phyloP scores from a whole-genome alignment of 2,888 invertebrate genomes.

The Drosophila limbata region DNA sequence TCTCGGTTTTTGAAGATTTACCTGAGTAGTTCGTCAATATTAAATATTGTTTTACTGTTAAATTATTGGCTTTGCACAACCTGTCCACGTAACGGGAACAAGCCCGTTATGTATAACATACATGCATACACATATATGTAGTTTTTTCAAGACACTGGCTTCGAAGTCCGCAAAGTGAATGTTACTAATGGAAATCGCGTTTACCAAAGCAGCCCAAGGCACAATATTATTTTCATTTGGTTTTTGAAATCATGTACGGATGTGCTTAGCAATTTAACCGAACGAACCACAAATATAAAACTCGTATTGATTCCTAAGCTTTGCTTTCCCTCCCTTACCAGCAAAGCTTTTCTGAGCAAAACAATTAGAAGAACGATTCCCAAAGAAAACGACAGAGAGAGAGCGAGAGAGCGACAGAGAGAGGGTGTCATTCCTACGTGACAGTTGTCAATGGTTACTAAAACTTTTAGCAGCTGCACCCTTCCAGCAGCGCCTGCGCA shows the following conservation, averaged over 20 bases:
- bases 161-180: background rate
- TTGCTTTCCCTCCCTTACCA: conserved; percentile 37
- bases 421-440: conserved; percentile 21
- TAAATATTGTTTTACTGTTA: conserved; percentile 7
- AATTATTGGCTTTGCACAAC: conserved; percentile 3
- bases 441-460: conserved; percentile 50
- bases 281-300: conserved; percentile 42
- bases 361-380: conserved; percentile 23
- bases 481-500: conserved; percentile 52
- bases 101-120: conserved; percentile 8
- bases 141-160: conserved; percentile 1
- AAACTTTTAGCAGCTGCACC: conserved; percentile 36
- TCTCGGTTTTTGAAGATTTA: conserved; percentile 3
- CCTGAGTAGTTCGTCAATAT: conserved; percentile 29
- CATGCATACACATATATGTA: background rate
- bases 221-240: conserved; percentile 10
- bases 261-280: conserved; percentile 25
- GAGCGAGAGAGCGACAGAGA: conserved; percentile 16
- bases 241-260: conserved; percentile 12
- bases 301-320: conserved; percentile 64
- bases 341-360: conserved; percentile 48
- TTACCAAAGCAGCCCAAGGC: background rate
- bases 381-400: conserved; percentile 22
- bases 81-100: conserved; percentile 36
- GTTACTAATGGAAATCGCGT: background rate